Base-by-base conservation (phyloP, 2,113 vertebrate species). In the Barnardius zonarius region DNA sequence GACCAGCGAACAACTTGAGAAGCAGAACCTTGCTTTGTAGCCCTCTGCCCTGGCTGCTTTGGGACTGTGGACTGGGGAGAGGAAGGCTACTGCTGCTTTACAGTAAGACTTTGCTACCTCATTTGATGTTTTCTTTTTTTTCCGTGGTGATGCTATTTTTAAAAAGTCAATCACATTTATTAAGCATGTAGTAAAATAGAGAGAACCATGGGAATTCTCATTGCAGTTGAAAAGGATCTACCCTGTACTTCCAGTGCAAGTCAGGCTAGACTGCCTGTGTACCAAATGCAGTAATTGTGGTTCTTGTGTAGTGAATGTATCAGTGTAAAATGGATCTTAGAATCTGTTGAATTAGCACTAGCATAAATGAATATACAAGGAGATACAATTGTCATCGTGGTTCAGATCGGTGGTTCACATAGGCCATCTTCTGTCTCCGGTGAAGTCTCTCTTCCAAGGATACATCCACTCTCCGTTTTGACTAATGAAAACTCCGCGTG, bases 21-120 rank as follows among this genome's bases (percentile, higher is more conserved):
- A 93, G 68, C 55, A 96, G 69, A 94, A 73, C 46, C 28, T 86
- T 90, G 48, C 90, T 89, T 91, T 94, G 69, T 76, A 74, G 69
- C 52, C 74, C 17, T 70, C 43, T 85, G 48, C 55, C 73, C 75
- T 79, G 77, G 28, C 70, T 89, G 55, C 84, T 78, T 69, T 83
- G 74, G 77, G 70, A 64, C 44, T 87, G 39, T 17, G 51, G 55
- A 57, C 61, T 0, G 3, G 86, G 74, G 67, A 88, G 72, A 83
- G 15, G 48, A 94, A 93, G 31, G 55, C 61, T 94, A 54, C 57
- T 82, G 27, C 61, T 86, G 46, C 84, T 93, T 86, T 83, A 61
- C 82, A 93, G 79, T 94, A 91, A 94, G 77, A 68, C 27, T 81
- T 93, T 61, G 9, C n/a, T 63, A 48, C 55, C 27, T 94, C 37